Evolutionary conservation across 2,888 invertebrate genomes (phyloP).

Genomic region (Drosophila neonasuta): DNA sequence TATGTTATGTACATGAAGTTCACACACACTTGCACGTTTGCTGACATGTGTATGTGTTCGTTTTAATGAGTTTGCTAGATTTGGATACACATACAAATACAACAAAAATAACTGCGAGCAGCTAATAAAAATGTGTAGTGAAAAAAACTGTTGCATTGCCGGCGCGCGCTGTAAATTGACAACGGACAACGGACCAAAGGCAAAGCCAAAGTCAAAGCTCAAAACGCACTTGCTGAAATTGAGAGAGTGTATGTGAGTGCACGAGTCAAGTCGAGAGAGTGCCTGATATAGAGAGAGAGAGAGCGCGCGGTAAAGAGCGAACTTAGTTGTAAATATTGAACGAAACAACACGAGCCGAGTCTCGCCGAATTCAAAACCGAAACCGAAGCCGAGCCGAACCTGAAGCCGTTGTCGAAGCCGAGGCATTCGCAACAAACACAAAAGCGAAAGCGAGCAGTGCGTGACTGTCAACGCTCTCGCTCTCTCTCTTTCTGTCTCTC

Average conservation of each 20-base stretch:
- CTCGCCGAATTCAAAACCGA: neutral
- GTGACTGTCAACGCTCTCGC: conserved; percentile 36
- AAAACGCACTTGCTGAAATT: conserved; percentile 28
- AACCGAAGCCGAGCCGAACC: conserved; percentile 15
- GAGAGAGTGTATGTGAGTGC: conserved; percentile 22
- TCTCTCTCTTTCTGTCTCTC: conserved; percentile 14
- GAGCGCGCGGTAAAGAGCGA: conserved; percentile 32
- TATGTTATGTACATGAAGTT: conserved; percentile 14
- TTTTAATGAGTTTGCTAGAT: conserved; percentile 55
- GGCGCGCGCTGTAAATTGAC: conserved; percentile 58
- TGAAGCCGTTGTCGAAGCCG: conserved; percentile 18
- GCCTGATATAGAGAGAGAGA: neutral
- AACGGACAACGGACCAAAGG: conserved; percentile 20
- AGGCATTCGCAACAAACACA: conserved; percentile 58
- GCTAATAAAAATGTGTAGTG: conserved; percentile 63
- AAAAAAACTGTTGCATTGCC: conserved; percentile 75
- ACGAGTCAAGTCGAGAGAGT: neutral
- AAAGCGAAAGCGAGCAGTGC: conserved; percentile 73
- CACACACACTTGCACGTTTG: neutral
- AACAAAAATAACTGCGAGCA: conserved; percentile 26
- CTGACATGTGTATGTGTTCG: conserved; percentile 12
- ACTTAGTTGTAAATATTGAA: conserved; percentile 11
- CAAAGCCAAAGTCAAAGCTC: conserved; percentile 23
- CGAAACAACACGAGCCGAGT: conserved; percentile 29
- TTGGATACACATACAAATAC: conserved; percentile 41